Conservation (phyloP, 2,888 invertebrate species). For the Palloptera scutellata region DNA sequence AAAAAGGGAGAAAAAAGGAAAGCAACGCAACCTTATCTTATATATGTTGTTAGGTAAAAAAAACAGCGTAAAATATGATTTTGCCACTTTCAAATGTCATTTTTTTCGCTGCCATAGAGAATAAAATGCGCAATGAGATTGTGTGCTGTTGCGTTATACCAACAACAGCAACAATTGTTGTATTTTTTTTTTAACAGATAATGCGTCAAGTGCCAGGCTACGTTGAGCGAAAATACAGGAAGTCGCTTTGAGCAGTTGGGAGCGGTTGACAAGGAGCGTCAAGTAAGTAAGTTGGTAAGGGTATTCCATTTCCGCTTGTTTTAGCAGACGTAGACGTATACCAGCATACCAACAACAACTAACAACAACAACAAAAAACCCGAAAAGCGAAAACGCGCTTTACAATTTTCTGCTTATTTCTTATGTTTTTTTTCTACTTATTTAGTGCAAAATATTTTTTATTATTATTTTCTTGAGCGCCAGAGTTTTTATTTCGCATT, state of each 20-base stretch:
- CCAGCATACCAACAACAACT: neutral
- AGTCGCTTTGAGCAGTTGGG: neutral
- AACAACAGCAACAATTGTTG: neutral
- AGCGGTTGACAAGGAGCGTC: neutral
- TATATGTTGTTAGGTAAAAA: neutral
- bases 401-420: neutral
- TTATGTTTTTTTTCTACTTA: constrained; percentile 4
- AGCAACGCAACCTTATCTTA: too few species aligned
- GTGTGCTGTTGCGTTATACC: neutral
- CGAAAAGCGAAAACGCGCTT: too few species aligned
- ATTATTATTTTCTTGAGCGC: constrained; percentile 22
- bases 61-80: constrained; percentile 14
- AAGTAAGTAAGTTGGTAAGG: too few species aligned
- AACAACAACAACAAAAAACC: neutral
- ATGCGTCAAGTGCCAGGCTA: neutral
- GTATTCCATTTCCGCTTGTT: constrained; percentile 24
- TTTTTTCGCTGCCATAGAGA: neutral
- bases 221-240: neutral
- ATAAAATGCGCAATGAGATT: neutral
- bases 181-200: neutral
- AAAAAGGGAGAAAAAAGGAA: neutral
- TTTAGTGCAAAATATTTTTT: constrained; percentile 25
- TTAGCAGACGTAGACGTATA: neutral
- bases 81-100: constrained; percentile 6
- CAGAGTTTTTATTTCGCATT: constrained; percentile 23